Evolutionary conservation across 1,140 invertebrate species (phyloP).

Genomic region (Drosophila tropicalis): DNA sequence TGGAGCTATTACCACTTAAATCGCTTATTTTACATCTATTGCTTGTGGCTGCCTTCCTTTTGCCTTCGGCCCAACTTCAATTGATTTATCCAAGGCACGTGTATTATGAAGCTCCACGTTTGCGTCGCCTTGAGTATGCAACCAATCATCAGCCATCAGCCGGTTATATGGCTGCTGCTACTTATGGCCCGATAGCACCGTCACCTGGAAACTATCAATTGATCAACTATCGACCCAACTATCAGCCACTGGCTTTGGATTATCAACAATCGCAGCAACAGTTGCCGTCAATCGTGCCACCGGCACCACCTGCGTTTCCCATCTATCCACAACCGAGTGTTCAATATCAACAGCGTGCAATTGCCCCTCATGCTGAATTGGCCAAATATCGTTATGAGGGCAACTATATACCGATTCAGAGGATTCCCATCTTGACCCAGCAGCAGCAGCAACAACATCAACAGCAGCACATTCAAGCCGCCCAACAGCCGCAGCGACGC

Average conservation of each 20-base stretch:
- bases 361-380: conserved; percentile 59
- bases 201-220: conserved; percentile 57
- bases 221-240: conserved; percentile 59
- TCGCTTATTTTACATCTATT: too few species aligned
- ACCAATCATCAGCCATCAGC: conserved; percentile 13
- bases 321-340: conserved; percentile 59
- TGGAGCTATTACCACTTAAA: conserved; percentile 44
- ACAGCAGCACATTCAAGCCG: not conserved
- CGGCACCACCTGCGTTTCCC: conserved; percentile 17
- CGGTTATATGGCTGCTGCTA: conserved; percentile 21
- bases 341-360: conserved; percentile 64
- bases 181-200: conserved; percentile 23
- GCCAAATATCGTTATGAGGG: conserved; percentile 75
- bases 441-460: not conserved
- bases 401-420: conserved; percentile 63
- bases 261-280: conserved; percentile 62
- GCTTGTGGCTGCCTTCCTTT: not conserved
- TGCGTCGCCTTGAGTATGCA: conserved; percentile 55
- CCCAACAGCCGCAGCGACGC: conserved; percentile 19
- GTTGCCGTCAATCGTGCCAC: not conserved
- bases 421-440: conserved; percentile 32
- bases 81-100: conserved; percentile 26
- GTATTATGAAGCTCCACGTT: conserved; percentile 55
- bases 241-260: conserved; percentile 52
- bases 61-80: conserved; percentile 18